phyloP scores from a whole-genome alignment of 2,113 vertebrate species.

The Barbus barbus region DNA sequence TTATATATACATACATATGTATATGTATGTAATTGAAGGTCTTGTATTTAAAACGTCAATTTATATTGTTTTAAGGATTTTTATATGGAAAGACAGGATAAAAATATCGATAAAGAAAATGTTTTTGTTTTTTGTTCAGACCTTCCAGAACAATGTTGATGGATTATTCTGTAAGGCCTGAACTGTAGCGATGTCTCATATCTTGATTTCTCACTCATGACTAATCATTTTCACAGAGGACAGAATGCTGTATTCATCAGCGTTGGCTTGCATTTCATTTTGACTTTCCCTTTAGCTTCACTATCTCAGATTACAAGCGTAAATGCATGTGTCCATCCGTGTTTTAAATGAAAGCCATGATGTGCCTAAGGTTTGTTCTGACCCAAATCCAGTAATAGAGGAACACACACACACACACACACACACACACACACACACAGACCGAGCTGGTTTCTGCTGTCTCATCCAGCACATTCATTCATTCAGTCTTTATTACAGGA shows the following conservation, averaged over 20 bases:
- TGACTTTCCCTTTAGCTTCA: constrained; percentile 18
- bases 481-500: constrained; percentile 15
- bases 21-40: neutral
- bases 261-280: constrained; percentile 15
- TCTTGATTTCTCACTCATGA: constrained; percentile 37
- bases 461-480: constrained; percentile 38
- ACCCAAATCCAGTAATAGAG: constrained; percentile 49
- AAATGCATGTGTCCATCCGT: neutral
- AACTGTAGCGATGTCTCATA: constrained; percentile 36
- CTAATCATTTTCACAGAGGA: constrained; percentile 49
- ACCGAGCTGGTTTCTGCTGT: constrained; percentile 48
- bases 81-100: neutral
- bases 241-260: constrained; percentile 1
- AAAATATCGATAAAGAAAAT: neutral
- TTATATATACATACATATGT: too few relatives aligned
- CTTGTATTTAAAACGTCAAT: neutral
- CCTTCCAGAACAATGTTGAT: neutral
- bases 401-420: constrained; percentile 27
- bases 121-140: neutral
- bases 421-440: constrained; percentile 35
- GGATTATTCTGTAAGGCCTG: constrained; percentile 51
- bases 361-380: constrained; percentile 49
- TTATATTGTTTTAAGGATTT: neutral
- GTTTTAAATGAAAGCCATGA: constrained; percentile 28
- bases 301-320: constrained; percentile 25